Conservation (phyloP, 2,888 invertebrate genomes). For the Ramazzottius varieornatus region DNA sequence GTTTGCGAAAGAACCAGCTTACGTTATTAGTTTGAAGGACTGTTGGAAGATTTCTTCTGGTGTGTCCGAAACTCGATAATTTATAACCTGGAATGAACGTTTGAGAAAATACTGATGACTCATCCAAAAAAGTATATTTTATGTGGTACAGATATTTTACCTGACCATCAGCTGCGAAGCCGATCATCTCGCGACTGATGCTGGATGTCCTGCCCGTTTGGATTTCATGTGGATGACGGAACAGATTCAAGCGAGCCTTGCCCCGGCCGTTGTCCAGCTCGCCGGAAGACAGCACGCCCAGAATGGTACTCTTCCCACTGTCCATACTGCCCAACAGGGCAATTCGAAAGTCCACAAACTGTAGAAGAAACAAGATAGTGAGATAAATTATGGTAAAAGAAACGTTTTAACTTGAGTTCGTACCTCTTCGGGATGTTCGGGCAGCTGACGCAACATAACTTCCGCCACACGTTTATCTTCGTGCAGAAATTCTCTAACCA, state of each 20-base stretch:
- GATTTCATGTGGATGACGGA: slow-evolving; percentile 71
- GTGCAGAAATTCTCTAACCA: neutral
- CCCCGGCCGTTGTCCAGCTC: slow-evolving; percentile 84
- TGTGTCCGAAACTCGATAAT: slow-evolving; percentile 48
- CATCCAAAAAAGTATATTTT: slow-evolving; percentile 29
- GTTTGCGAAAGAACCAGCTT: too few relatives aligned
- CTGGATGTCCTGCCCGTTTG: slow-evolving; percentile 75
- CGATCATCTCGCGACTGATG: slow-evolving; percentile 80
- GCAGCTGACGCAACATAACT: neutral
- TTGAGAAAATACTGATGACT: too few relatives aligned
- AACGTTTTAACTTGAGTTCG: too few relatives aligned
- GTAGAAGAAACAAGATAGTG: neutral
- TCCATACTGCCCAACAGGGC: slow-evolving; percentile 84
- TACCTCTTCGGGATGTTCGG: neutral
- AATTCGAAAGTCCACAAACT: slow-evolving; percentile 48
- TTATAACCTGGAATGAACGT: slow-evolving; percentile 7
- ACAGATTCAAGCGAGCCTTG: slow-evolving; percentile 74
- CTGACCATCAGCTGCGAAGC: slow-evolving; percentile 40
- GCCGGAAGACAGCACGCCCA: slow-evolving; percentile 84
- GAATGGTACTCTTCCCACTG: slow-evolving; percentile 81
- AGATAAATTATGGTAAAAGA: too few relatives aligned
- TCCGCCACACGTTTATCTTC: neutral
- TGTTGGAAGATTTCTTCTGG: slow-evolving; percentile 76
- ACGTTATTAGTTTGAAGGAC: slow-evolving; percentile 65
- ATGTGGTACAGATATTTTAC: slow-evolving; percentile 10